These are phyloP conservation scores for Rhizomys pruinosus DNA, from an alignment of 2,113 vertebrate genomes.

Conservation along the genomic window DNA sequence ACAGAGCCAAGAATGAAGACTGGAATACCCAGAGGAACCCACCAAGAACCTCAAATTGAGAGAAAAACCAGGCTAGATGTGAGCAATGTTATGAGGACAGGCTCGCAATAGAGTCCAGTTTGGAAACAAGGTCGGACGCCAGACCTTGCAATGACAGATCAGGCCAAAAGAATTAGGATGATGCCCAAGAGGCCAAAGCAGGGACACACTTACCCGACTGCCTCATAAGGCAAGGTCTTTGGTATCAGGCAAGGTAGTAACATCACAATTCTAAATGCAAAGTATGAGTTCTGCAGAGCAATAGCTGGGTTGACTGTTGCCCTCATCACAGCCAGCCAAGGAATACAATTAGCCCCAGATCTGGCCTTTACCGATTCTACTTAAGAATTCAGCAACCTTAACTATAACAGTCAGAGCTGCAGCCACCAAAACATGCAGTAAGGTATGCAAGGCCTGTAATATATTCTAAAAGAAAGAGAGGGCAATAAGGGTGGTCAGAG, in stretches of 20 bases:
- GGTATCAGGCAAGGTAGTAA: not conserved
- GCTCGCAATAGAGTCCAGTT: not conserved
- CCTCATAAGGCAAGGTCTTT: not conserved
- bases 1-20: not conserved
- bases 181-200: not conserved
- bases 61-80: not conserved
- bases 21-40: accelerated
- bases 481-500: not conserved
- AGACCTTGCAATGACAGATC: not conserved
- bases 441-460: not conserved
- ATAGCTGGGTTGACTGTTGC: too few relatives aligned
- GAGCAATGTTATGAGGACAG: not conserved
- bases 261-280: not conserved
- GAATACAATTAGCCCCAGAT: not conserved
- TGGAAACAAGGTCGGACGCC: too few relatives aligned
- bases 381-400: not conserved
- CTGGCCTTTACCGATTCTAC: not conserved
- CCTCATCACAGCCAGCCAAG: not conserved
- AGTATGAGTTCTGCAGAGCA: not conserved
- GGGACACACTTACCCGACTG: not conserved
- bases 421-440: not conserved
- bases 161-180: not conserved
- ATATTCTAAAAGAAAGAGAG: not conserved
- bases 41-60: not conserved
- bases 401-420: not conserved